Evolutionary conservation across 2,113 vertebrate genomes (phyloP), one percentile per base, ranked within the genome.

Genomic region (Tyto alba): DNA sequence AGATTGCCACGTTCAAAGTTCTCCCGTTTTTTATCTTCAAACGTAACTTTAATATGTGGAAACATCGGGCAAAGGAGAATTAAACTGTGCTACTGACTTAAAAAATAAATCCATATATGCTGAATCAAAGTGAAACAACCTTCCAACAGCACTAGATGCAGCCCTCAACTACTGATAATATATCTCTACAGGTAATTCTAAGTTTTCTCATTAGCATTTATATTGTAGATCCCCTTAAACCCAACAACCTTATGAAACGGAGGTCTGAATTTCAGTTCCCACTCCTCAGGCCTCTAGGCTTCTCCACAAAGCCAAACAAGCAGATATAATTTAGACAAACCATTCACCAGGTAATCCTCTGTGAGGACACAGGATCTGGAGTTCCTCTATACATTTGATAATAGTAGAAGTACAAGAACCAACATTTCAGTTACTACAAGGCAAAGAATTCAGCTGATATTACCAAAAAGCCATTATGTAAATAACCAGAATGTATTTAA

Each of bases 1-100:
- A 99, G 98, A 93, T 99, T 99, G 27, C 99, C 99, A 10, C 99
- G 98, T 94, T 99, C 99, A 62, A 99, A 99, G 95, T 99, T 99
- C 96, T 99, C 99, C 45, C 99, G 97, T 93, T 99, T 99, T 96
- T 99, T 99, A 94, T 99, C 99, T 96, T 99, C 99, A 83, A 99
- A 99, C 0, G 99, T 99, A 84, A 99, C 99, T 99, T 59, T 2
- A 53, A 84, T 1, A 43, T 55, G 59, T 16, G 59, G 36, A 60
- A 87, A 57, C 16, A 25, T 4, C 10, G 11, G 20, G 34, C 3
- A 57, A 36, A 56, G 36, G 56, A 79, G 18, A 88, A 75, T 69
- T 64, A 27, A 30, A 30, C 22, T 29, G 38, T 71, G 40, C 34
- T 69, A 10, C 16, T 16, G 36, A 41, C 13, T 72, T 13, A 1